Base-by-base conservation (phyloP, 2,888 invertebrate genomes). In the Linyphia triangularis region DNA sequence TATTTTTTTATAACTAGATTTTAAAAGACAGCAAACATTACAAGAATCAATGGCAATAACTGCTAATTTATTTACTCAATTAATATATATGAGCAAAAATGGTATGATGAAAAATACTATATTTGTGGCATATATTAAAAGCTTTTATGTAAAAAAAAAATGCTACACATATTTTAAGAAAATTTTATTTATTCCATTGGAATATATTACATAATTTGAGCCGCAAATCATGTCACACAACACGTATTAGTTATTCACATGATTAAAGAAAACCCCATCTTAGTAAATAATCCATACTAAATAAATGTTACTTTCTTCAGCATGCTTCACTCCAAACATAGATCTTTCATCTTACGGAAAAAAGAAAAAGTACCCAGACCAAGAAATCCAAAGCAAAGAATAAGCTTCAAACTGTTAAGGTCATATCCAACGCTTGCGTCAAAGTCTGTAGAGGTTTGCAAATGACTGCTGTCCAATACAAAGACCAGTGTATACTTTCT, bases 201-300 rank as follows among this genome's bases (percentile, higher is more conserved):
- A 81, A 81, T 81, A 75, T 85, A 61, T 67, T 88, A 88, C 86
- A 88, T 75, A 88, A 88, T 88, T 88, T 88, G 86, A 88, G 86
- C 86, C 30, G 81, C 86, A 88, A 88, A 88, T 88, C 57, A 88
- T 81, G 79, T 81, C 67, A 67, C 75, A 88, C 75, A 75, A 88
- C 86, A 88, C 81, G 73, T 75, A 85, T 67, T 88, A 85, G 73
- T 63, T 72, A 86, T 73, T 73, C 73, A 86, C 86, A 88, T 37
- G 73, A 73, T 51, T 37, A 86, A 59, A 43, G 10, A 65, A 79
- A n/a, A 22, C 16, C 13, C 57, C 22, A 43, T 59, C 19, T 26
- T 40, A 69, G 28, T 73, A 22, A n/a, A 19, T 65, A 43, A 73
- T n/a, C 51, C 79, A 79, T 72, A 26, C 65, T 73, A 65, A 72